Evolutionary conservation across 1,140 invertebrate species (phyloP).

Genomic region (Euura saliciscinereae): DNA sequence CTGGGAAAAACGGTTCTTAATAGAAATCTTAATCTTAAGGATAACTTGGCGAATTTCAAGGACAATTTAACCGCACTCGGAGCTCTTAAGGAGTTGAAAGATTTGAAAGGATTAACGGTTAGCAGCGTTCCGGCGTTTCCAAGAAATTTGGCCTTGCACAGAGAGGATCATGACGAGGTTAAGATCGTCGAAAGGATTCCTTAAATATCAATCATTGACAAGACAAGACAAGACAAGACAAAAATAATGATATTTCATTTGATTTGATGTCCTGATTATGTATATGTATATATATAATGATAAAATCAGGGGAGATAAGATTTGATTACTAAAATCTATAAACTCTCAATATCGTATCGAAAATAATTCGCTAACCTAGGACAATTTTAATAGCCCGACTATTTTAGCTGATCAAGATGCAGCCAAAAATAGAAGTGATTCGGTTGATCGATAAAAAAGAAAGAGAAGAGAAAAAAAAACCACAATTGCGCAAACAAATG

Average conservation of each 20-base stretch:
- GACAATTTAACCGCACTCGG: constrained; percentile 53
- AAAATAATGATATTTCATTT: too few relatives aligned
- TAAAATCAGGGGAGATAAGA: too few relatives aligned
- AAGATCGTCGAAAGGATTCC: constrained; percentile 19
- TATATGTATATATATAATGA: too few relatives aligned
- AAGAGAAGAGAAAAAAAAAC: background rate
- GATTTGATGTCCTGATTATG: too few relatives aligned
- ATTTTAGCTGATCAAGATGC: too few relatives aligned
- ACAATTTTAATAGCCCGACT: too few relatives aligned
- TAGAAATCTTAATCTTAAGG: constrained; percentile 54
- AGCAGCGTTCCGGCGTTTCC: constrained; percentile 58
- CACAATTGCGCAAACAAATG: background rate
- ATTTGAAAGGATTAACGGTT: constrained; percentile 53
- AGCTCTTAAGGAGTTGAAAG: constrained; percentile 54
- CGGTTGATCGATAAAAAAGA: too few relatives aligned
- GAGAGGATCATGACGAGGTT: constrained; percentile 56
- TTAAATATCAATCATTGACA: background rate
- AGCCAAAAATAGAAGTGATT: too few relatives aligned
- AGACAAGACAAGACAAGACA: too few relatives aligned
- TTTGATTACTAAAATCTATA: too few relatives aligned
- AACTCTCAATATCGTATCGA: too few relatives aligned
- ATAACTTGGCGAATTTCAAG: constrained; percentile 53
- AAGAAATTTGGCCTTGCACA: constrained; percentile 53
- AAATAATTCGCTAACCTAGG: too few relatives aligned
- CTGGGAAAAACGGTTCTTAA: constrained; percentile 60